A percentile compares a stretch with the other conserved stretches of the same genome.
phyloP scores from a whole-genome alignment of 1,140 invertebrate genomes.

The Penaeus chinensis region DNA sequence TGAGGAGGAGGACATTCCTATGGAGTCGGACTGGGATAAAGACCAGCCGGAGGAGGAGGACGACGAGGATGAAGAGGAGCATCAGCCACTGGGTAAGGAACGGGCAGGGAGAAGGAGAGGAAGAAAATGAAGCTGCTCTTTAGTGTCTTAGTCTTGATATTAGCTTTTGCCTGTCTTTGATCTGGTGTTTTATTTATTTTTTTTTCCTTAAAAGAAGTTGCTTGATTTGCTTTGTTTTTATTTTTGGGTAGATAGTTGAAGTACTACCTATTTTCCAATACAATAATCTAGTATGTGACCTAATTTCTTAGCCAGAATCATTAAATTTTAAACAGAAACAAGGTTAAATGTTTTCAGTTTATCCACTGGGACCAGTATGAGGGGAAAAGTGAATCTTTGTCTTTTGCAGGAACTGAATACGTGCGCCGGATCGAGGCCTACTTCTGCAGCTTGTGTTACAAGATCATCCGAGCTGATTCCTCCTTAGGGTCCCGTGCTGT shows the following conservation, averaged over 20 bases:
- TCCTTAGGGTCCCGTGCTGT: slow-evolving; percentile 46
- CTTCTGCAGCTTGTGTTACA: slow-evolving; percentile 43
- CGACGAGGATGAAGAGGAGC: slow-evolving; percentile 37
- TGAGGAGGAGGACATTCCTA: slow-evolving; percentile 21
- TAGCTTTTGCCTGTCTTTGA: not conserved
- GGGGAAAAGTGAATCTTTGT: not conserved
- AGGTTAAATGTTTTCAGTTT: too few relatives aligned
- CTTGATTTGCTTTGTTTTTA: too few relatives aligned
- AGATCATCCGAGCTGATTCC: slow-evolving; percentile 42
- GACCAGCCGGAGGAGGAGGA: slow-evolving; percentile 54
- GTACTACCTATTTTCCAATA: too few relatives aligned
- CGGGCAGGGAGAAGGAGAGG: too few relatives aligned
- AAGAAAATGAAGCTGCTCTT: too few relatives aligned
- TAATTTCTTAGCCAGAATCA: too few relatives aligned
- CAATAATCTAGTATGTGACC: too few relatives aligned
- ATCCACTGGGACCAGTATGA: not conserved
- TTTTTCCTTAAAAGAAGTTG: not conserved
- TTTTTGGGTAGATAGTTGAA: too few relatives aligned
- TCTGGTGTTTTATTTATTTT: not conserved
- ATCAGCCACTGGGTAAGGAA: slow-evolving; percentile 31
- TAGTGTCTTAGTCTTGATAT: too few relatives aligned
- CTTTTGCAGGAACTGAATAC: slow-evolving; percentile 45
- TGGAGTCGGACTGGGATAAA: slow-evolving; percentile 51
- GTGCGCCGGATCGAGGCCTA: slow-evolving; percentile 50
- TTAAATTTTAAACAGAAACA: too few relatives aligned